Base-by-base conservation (phyloP, 2,888 invertebrate genomes). In the Heteropelma amictum region DNA sequence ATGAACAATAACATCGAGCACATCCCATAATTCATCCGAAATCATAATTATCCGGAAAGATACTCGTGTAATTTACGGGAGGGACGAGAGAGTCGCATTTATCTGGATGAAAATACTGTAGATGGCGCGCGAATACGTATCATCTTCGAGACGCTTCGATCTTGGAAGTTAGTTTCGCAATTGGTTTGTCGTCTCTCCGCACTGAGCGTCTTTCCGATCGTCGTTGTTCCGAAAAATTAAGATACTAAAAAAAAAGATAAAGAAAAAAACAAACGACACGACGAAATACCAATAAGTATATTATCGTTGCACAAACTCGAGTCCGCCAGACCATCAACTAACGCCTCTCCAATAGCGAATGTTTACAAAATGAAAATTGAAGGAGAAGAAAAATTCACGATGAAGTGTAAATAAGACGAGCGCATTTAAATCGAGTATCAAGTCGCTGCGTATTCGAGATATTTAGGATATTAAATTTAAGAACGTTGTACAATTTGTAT, bases 321-420 rank as follows among this genome's bases (percentile, higher is more conserved):
- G 80, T 82, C 82, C 75, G 79, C 86, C 86, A 86, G 87, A 87
- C 86, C 87, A 88, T 88, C 86, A 87, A 87, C 85, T 88, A 88
- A 87, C 84, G 81, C 78, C 80, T 77, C 80, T 68, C 79, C 77
- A 72, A 77, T 64, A 67, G 69, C 68, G 78, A 76, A 79, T 56
- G 54, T 21, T 38, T 49, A 51, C 19, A 51, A 65, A 65, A 80
- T 54, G 17, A 67, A 51, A 35, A 45, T 61, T 2, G 12, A 72
- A 67, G 54, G 45, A 75, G 71, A 70, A n/a, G 12, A 53, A 1
- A 21, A 33, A 10, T n/a, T 3, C 14, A 35, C 40, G 6, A 56
- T 23, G 7, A 19, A n/a, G 56, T 75, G 73, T 77, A 77, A 75
- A 77, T 77, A 79, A 73, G 67, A 73, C 74, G 64, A 76, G 69